Base-by-base conservation (phyloP, 1,140 invertebrate species). In the Cardiocondyla obscurior region DNA sequence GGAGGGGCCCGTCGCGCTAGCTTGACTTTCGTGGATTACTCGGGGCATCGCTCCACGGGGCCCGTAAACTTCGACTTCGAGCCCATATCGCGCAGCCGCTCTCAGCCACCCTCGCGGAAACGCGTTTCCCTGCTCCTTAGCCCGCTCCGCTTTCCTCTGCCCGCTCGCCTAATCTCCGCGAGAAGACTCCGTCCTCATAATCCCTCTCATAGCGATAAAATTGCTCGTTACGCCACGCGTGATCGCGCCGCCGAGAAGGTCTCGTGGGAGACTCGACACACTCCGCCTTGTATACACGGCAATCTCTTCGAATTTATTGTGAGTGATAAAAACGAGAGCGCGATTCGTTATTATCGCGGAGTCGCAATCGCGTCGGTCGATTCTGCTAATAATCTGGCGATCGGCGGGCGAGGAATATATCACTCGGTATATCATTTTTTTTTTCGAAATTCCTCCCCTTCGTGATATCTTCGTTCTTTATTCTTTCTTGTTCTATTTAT, bases 11-110 rank as follows among this genome's bases (percentile, higher is more conserved):
- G 46, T 72, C 73, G 81, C 57, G 83, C 86, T 81, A 84, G 83
- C 74, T 76, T 82, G 87, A 88, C 87, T 89, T 87, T 87, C 85
- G 53, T 87, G 86, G 76, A 87, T 88, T 83, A 85, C 84, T 88
- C 81, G 55, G 28, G 49, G 30, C 74, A 65, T 81, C 39, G 67
- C 69, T 74, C 22, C 74, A 46, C 69, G 46, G 74, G 72, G 64
- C 62, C 67, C 65, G 79, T 85, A 85, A 88, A 88, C 81, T n/a
- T n/a, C n/a, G n/a, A n/a, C n/a, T n/a, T n/a, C n/a, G n/a, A n/a
- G n/a, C n/a, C n/a, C 73, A 81, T 81, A 84, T 87, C 77, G 69
- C 62, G 30, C 58, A 62, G 33, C n/a, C 39, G 58, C 36, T 36
- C 10, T 22, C 76, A n/a, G 30, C 25, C 82, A 22, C 22, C 62